phyloP scores from a whole-genome alignment of 2,797 vertebrate species.

The Lycodopsis pacificus region DNA sequence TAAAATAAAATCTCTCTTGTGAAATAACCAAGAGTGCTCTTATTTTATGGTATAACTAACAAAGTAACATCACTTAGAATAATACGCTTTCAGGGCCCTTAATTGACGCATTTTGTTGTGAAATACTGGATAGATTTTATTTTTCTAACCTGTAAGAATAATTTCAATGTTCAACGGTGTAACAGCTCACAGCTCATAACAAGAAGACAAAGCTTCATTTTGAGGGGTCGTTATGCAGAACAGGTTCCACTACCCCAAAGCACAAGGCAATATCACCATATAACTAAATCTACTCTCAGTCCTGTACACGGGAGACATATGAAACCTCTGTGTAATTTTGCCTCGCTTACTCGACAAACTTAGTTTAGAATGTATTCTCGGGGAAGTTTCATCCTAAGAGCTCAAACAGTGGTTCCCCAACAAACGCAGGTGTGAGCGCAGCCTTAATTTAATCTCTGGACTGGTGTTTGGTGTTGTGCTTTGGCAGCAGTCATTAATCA shows the following conservation, averaged over 20 bases:
- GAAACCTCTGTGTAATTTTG: neutral
- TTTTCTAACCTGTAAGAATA: neutral
- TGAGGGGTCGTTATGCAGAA: neutral
- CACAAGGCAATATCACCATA: too few species aligned
- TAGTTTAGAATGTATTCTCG: constrained; percentile 9
- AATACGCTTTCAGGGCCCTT: neutral
- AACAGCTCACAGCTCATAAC: neutral
- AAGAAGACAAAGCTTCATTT: neutral
- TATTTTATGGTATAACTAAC: neutral
- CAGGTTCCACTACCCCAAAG: neutral
- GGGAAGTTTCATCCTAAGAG: neutral
- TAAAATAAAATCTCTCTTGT: neutral
- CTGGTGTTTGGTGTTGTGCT: constrained; percentile 44
- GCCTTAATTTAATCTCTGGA: constrained; percentile 49
- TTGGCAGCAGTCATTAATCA: constrained; percentile 68
- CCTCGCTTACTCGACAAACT: neutral
- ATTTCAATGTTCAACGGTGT: neutral
- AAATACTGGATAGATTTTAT: neutral
- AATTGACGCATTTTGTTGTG: neutral
- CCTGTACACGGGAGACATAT: neutral
- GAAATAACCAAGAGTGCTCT: neutral
- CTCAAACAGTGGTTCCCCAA: constrained; percentile 21
- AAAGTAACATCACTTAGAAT: too few species aligned
- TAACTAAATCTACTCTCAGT: neutral
- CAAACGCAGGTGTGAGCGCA: constrained; percentile 34